Base-by-base conservation (phyloP, 2,113 vertebrate species). In the Etheostoma cragini region DNA sequence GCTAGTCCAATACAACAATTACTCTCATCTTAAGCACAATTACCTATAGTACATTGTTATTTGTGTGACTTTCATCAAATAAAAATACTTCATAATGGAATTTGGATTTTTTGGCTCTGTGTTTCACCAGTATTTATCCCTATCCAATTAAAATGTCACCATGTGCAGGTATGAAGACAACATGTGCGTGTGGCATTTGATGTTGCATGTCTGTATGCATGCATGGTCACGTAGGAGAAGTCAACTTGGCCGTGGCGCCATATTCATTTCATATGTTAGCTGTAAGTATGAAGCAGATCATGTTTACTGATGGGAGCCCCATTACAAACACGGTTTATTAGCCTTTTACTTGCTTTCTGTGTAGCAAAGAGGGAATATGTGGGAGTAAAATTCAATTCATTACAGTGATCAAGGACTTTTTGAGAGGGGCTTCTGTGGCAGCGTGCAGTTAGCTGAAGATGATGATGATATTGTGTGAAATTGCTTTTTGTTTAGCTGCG, bases 371-470 rank as follows among this genome's bases (percentile, higher is more conserved):
- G 21, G 19, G 38, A 75, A 57, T n/a, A 30, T 46, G 24, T 3
- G 17, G 17, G 52, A 70, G 70, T 53, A 50, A 74, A 88, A 42
- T 58, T 78, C 71, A 71, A 49, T 85, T 84, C 35, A 90, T 86
- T 85, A 69, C 14, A 58, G 42, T 35, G 53, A 87, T 89, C 65
- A 81, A 75, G 67, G 53, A 58, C 54, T 86, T 82, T 67, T 10
- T 75, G 64, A 57, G 61, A 30, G 35, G 53, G 26, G 66, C 22
- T 38, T 77, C 70, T 54, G 50, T 35, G 53, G 35, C 50, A 64
- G 75, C 79, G 33, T 63, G 62, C 66, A 63, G 46, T 26, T 69
- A 61, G 46, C 17, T 71, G 38, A 17, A 76, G 78, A 62, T 74
- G 57, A 62, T 74, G 76, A 76, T 74, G 52, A 35, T 87, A 78